phyloP scores from a whole-genome alignment of 1,140 invertebrate species.

The Linepithema humile region DNA sequence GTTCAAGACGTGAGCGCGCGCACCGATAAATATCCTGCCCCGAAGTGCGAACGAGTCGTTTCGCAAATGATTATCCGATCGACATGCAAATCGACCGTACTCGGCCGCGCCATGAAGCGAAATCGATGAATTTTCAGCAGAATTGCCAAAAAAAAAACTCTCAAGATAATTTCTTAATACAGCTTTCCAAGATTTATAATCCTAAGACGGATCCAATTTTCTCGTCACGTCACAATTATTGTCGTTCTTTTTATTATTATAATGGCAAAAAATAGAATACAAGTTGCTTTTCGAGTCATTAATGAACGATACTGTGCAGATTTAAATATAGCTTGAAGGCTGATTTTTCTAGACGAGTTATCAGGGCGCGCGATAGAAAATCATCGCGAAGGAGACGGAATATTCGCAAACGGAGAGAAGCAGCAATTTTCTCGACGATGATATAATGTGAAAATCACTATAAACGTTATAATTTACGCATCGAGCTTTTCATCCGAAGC shows the following conservation, averaged over 20 bases:
- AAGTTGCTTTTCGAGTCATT: background rate
- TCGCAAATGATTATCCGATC: conserved; percentile 14
- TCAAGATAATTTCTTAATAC: no score
- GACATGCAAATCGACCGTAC: background rate
- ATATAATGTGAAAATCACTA: background rate
- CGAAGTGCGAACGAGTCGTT: conserved; percentile 41
- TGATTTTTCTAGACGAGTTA: background rate
- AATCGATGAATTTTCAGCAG: no score
- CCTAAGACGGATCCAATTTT: no score
- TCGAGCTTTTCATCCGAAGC: background rate
- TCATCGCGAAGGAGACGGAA: background rate
- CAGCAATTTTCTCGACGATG: background rate
- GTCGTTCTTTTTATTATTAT: no score
- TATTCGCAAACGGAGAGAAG: background rate
- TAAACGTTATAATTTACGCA: background rate
- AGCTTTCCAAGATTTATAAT: no score
- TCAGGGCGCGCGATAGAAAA: background rate
- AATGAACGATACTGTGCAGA: background rate
- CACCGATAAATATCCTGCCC: conserved; percentile 39
- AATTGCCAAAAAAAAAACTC: no score
- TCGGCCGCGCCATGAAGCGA: no score
- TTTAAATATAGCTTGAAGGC: background rate
- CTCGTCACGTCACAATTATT: no score
- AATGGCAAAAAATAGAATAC: background rate
- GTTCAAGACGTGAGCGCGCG: conserved; percentile 69